Evolutionary conservation across 2,888 invertebrate genomes (phyloP).

Genomic region (Tipula helvola): DNA sequence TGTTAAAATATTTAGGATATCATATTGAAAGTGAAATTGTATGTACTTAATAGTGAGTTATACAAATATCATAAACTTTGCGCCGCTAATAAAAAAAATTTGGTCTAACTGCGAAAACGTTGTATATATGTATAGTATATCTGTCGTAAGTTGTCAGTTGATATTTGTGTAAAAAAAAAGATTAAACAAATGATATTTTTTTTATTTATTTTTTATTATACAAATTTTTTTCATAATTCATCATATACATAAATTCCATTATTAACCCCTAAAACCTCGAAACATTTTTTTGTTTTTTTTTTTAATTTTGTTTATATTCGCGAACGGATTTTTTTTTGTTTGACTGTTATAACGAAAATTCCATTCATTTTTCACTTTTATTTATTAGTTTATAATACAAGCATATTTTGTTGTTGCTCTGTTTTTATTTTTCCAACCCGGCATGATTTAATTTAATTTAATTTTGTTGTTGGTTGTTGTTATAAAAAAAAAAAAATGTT

Average conservation of each 20-base stretch:
- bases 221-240: neutral
- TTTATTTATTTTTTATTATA: neutral
- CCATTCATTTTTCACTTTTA: neutral
- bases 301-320: neutral
- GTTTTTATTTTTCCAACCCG: neutral
- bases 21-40: neutral
- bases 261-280: neutral
- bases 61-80: neutral
- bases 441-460: neutral
- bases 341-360: neutral
- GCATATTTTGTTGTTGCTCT: neutral
- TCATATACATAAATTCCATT: neutral
- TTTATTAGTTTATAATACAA: neutral
- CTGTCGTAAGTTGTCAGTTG: too few species aligned
- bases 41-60: neutral
- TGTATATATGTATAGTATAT: too few species aligned
- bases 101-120: neutral
- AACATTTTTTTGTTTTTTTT: neutral
- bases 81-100: neutral
- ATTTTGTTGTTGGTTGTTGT: neutral
- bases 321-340: neutral
- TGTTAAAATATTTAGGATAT: neutral
- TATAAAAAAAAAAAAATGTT: neutral
- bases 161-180: too few species aligned
- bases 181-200: neutral